phyloP scores from a whole-genome alignment of 1,140 invertebrate genomes.

The Trichonephila inaurata region DNA sequence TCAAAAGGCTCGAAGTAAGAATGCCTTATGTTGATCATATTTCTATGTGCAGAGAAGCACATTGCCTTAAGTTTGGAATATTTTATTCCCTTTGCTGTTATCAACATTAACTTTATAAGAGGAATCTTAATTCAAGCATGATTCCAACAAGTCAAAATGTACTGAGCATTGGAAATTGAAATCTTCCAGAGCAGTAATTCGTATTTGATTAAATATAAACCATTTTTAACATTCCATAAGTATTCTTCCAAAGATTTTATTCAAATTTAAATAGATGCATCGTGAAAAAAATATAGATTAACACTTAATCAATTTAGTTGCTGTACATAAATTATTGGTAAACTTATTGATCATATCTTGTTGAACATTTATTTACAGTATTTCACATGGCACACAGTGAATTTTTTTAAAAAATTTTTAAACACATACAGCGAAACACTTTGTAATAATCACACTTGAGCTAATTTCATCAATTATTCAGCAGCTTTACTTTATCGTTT shows the following conservation, averaged over 20 bases:
- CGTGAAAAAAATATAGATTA: too few relatives aligned
- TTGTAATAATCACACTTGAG: background rate
- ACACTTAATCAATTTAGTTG: background rate
- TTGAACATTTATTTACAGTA: background rate
- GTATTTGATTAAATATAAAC: too few relatives aligned
- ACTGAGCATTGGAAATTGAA: too few relatives aligned
- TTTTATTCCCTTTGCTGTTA: background rate
- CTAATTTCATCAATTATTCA: background rate
- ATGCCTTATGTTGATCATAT: background rate
- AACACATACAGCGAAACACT: background rate
- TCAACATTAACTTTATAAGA: too few relatives aligned
- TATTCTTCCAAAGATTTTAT: too few relatives aligned
- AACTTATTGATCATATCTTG: background rate
- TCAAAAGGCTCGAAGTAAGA: background rate
- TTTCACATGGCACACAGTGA: background rate
- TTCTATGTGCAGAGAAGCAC: background rate
- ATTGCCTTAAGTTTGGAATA: background rate
- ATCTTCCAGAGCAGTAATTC: too few relatives aligned
- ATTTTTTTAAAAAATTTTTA: background rate
- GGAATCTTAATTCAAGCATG: too few relatives aligned
- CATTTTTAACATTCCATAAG: too few relatives aligned
- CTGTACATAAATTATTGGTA: background rate
- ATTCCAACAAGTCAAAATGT: too few relatives aligned
- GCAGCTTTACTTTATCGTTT: constrained; percentile 19
- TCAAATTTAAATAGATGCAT: too few relatives aligned